phyloP scores from a whole-genome alignment of 2,888 invertebrate genomes.

The Pyrgus malvae region DNA sequence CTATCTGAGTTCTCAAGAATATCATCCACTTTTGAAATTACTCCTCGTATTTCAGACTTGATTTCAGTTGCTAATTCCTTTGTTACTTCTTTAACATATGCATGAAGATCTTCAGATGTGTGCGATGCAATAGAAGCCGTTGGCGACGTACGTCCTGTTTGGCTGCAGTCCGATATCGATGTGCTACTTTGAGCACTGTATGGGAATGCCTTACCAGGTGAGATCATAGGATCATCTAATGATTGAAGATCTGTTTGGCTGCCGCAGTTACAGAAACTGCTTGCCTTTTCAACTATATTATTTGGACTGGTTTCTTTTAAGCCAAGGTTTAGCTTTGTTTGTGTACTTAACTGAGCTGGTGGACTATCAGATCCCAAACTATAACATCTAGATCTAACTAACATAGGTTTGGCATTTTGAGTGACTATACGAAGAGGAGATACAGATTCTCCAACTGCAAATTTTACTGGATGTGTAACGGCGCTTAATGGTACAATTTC shows the following conservation, averaged over 20 bases:
- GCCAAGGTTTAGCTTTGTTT: slow-evolving; percentile 84
- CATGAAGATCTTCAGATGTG: slow-evolving; percentile 85
- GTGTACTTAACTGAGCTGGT: slow-evolving; percentile 81
- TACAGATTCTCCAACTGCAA: slow-evolving; percentile 86
- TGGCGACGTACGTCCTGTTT: slow-evolving; percentile 80
- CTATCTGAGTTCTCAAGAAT: slow-evolving; percentile 87
- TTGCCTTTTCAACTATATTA: slow-evolving; percentile 59
- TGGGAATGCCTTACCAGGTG: slow-evolving; percentile 70
- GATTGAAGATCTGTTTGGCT: slow-evolving; percentile 88
- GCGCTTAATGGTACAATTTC: slow-evolving; percentile 44
- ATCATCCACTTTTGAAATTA: slow-evolving; percentile 90
- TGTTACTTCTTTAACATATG: slow-evolving; percentile 89
- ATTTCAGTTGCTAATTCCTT: slow-evolving; percentile 90
- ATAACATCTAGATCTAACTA: slow-evolving; percentile 82
- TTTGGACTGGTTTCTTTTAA: slow-evolving; percentile 77
- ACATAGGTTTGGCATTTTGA: slow-evolving; percentile 49
- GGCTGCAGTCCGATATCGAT: slow-evolving; percentile 80
- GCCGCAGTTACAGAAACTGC: slow-evolving; percentile 85
- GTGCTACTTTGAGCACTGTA: slow-evolving; percentile 73
- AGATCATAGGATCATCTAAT: slow-evolving; percentile 80
- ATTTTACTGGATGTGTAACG: slow-evolving; percentile 77
- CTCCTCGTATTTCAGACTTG: slow-evolving; percentile 90
- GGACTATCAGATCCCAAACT: slow-evolving; percentile 83
- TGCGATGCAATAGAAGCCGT: slow-evolving; percentile 77
- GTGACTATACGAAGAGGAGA: slow-evolving; percentile 67